A percentile compares a stretch with the other conserved stretches of the same genome.
Evolutionary conservation across 2,113 vertebrate species (phyloP).

Genomic region (Uropsilus gracilis): DNA sequence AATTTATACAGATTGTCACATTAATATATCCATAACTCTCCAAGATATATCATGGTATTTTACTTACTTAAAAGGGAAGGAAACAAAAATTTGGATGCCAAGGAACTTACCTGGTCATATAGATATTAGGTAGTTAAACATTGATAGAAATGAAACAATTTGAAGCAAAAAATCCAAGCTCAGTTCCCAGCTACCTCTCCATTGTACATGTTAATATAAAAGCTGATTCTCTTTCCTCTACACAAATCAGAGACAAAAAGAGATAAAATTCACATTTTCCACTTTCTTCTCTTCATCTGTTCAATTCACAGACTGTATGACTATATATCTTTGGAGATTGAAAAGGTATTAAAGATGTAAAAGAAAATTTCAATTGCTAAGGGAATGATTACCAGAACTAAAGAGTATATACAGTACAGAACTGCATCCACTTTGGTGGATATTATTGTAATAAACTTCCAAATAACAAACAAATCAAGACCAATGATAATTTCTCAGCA

Average conservation of each 20-base stretch:
- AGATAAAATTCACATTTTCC: not conserved
- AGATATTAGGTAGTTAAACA: not conserved
- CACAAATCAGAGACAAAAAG: not conserved
- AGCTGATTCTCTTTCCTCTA: not conserved
- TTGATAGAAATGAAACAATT: not conserved
- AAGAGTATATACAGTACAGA: not conserved
- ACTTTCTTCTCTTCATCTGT: not conserved
- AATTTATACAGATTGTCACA: not conserved
- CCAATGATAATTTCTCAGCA: not conserved
- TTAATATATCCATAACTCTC: not conserved
- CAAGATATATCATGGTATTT: not conserved
- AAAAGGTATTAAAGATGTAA: slow-evolving; percentile 15
- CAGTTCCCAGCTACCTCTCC: not conserved
- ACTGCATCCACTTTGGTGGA: not conserved
- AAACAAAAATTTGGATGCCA: not conserved
- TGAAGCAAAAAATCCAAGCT: not conserved
- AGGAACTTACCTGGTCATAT: not conserved
- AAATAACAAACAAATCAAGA: slow-evolving; percentile 31
- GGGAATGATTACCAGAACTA: slow-evolving; percentile 29
- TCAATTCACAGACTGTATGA: not conserved
- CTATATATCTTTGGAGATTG: not conserved
- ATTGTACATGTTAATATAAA: not conserved
- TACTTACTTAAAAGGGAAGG: not conserved
- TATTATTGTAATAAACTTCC: not conserved
- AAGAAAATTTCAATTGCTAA: not conserved